Evolutionary conservation across 1,140 invertebrate genomes (phyloP).

Genomic region (Platyscapa corneri): DNA sequence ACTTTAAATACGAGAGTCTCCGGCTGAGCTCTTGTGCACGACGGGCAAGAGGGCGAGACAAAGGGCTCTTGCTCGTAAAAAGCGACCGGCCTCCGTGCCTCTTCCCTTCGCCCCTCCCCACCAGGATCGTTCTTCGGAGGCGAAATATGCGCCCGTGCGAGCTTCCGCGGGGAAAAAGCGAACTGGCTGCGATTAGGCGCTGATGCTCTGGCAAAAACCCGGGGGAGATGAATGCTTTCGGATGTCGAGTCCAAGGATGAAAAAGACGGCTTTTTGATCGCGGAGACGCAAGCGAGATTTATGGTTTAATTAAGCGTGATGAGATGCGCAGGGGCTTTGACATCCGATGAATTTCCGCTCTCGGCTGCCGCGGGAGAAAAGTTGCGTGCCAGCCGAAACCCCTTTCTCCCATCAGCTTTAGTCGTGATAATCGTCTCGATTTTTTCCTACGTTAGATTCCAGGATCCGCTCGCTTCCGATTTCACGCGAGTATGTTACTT

Average conservation of each 20-base stretch:
- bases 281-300: slow-evolving; percentile 28
- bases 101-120: not conserved
- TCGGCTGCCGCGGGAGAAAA: not conserved
- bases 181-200: slow-evolving; percentile 3
- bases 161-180: slow-evolving; percentile 25
- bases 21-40: not conserved
- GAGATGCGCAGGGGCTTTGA: slow-evolving; percentile 21
- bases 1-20: slow-evolving; percentile 25
- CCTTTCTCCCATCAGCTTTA: not conserved
- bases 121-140: not conserved
- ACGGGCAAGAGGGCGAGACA: slow-evolving; percentile 23
- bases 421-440: not conserved
- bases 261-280: slow-evolving; percentile 2
- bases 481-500: not conserved
- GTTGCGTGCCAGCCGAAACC: not conserved
- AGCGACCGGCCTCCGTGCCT: not conserved
- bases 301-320: slow-evolving; percentile 51
- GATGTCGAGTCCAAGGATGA: not conserved
- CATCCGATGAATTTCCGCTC: slow-evolving; percentile 45
- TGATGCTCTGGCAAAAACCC: slow-evolving; percentile 14
- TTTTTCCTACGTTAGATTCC: not conserved
- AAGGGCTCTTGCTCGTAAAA: slow-evolving; percentile 33
- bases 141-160: slow-evolving; percentile 26
- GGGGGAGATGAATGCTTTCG: slow-evolving; percentile 3
- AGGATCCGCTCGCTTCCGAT: not conserved